These are phyloP conservation scores for Paraescarpia echinospica DNA, from an alignment of 1,140 invertebrate species.

Conservation along the genomic window DNA sequence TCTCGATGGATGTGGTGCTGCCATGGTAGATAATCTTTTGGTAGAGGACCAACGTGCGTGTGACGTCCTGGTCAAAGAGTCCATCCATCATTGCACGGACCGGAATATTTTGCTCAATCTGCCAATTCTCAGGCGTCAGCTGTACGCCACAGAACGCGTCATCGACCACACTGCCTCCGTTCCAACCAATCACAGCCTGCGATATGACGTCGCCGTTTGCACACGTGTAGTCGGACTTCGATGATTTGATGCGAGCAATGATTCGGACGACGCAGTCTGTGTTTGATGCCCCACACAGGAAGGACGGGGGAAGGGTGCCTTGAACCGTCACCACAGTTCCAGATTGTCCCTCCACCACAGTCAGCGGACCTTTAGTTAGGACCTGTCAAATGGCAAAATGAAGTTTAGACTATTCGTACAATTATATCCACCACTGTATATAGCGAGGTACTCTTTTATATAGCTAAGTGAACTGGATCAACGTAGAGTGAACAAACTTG, in stretches of 20 bases:
- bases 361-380: background rate
- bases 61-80: background rate
- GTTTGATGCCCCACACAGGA: background rate
- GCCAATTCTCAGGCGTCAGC: slow-evolving; percentile 2
- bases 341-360: background rate
- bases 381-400: background rate
- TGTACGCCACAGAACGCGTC: slow-evolving; percentile 7
- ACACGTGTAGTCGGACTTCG: slow-evolving; percentile 4
- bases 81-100: slow-evolving; percentile 9
- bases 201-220: background rate
- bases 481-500: no score
- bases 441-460: no score
- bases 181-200: slow-evolving; percentile 19
- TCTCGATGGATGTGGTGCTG: background rate
- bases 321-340: background rate
- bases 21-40: background rate
- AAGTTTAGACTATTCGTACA: no score
- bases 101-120: background rate
- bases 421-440: no score
- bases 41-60: slow-evolving; percentile 7
- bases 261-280: background rate
- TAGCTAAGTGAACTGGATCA: no score
- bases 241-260: background rate
- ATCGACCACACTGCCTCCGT: background rate
- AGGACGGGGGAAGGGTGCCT: background rate